Evolutionary conservation across 2,797 vertebrate species (phyloP).

Genomic region (Neomorphus geoffroyi): DNA sequence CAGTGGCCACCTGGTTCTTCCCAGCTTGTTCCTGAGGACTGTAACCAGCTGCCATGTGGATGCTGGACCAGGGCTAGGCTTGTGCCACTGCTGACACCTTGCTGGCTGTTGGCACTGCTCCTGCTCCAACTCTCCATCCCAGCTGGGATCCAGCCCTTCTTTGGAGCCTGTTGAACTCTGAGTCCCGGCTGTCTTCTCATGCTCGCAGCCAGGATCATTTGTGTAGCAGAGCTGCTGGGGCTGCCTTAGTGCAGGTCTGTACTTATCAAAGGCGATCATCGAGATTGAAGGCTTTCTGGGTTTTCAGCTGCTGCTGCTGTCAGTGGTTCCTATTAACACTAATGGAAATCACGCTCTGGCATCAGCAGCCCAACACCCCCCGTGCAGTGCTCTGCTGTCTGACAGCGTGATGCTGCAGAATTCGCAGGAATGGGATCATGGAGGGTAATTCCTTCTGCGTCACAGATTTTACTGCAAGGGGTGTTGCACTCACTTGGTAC

Average conservation of each 20-base stretch:
- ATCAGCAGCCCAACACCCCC: background rate
- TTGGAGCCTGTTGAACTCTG: background rate
- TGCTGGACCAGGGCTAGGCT: background rate
- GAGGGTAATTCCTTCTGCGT: conserved; percentile 37
- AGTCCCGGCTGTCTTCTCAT: background rate
- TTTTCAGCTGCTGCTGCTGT: background rate
- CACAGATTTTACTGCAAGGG: conserved; percentile 1
- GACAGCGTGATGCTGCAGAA: background rate
- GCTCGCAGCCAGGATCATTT: accelerated
- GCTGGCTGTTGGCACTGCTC: background rate
- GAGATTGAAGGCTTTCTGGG: background rate
- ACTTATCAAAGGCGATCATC: background rate
- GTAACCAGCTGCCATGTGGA: accelerated
- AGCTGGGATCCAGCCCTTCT: background rate
- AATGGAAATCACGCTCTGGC: conserved; percentile 29
- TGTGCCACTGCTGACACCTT: background rate
- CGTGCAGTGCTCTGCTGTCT: background rate
- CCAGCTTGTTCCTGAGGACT: background rate
- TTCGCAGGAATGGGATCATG: background rate
- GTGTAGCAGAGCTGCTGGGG: background rate
- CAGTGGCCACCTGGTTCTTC: background rate
- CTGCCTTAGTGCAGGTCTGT: background rate
- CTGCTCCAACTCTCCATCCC: background rate
- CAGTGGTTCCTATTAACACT: conserved; percentile 35
- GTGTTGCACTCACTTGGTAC: background rate